Percentiles rank a stretch among this genome's conserved stretches.
These are phyloP conservation scores for Acanthoscelides obtectus DNA, from an alignment of 2,888 invertebrate species.

Conservation along the genomic window DNA sequence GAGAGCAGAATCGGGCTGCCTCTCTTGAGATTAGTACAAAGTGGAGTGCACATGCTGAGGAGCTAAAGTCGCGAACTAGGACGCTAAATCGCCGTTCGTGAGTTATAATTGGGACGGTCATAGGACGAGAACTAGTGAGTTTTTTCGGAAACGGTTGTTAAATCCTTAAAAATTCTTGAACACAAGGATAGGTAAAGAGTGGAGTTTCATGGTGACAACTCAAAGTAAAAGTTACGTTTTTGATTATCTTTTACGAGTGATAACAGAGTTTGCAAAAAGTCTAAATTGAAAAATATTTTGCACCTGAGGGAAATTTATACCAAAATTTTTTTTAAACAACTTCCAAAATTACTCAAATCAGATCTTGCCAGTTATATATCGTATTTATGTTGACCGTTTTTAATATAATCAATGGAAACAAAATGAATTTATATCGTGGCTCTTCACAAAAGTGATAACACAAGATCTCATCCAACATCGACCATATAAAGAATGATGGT, in stretches of 20 bases:
- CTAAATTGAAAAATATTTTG: too few species aligned
- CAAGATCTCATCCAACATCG: neutral
- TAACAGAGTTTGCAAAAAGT: too few species aligned
- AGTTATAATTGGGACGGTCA: neutral
- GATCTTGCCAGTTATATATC: too few species aligned
- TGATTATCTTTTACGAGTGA: too few species aligned
- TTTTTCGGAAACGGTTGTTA: neutral
- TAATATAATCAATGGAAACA: neutral
- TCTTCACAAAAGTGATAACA: neutral
- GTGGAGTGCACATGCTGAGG: slow-evolving; percentile 33
- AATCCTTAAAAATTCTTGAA: neutral
- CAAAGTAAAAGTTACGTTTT: too few species aligned
- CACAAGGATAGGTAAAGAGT: neutral
- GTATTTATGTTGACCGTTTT: neutral
- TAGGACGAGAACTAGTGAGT: neutral
- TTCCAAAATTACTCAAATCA: too few species aligned
- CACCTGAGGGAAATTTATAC: too few species aligned
- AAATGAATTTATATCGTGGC: neutral
- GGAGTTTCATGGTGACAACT: too few species aligned
- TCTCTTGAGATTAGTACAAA: slow-evolving; percentile 40
- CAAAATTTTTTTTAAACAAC: too few species aligned
- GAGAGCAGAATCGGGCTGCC: slow-evolving; percentile 7
- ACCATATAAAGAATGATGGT: neutral
- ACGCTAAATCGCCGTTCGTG: slow-evolving; percentile 13
- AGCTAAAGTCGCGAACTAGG: neutral